Base-by-base conservation (phyloP, 2,113 vertebrate species). In the Poecile atricapillus region DNA sequence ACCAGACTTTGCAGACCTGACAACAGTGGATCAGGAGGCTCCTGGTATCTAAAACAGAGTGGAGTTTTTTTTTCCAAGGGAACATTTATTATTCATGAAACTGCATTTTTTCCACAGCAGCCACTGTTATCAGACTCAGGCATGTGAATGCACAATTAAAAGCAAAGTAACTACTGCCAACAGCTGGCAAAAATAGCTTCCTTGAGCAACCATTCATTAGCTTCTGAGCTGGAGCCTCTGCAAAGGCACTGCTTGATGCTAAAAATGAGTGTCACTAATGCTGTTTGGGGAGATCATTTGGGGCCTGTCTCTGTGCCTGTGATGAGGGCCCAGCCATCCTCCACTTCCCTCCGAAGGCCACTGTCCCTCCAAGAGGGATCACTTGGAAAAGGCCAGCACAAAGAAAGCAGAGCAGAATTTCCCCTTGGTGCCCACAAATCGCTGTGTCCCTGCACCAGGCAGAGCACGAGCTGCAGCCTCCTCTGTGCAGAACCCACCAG, bases 101-200 rank as follows among this genome's bases (percentile, higher is more conserved):
- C 59, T n/a, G 47, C 55, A 22, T 86, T 90, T 92, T 39, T 87
- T 58, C 84, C 59, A 50, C 47, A 82, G 70, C 63, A 87, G 81
- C 68, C 63, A 22, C 56, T 81, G 79, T 80, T 94, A 87, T 80
- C 85, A 77, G 59, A 88, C 87, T 49, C 47, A 44, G 68, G 64
- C 64, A 87, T 44, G 62, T 68, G 80, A 90, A 89, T 3, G 16
- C 86, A 94, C 62, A 76, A 89, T 82, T 92, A 89, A 92, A 93
- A 58, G 46, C 76, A 92, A 90, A 93, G 58, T 81, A 96, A 89
- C 83, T 93, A 44, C 41, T 93, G 83, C 71, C 76, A 92, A 90
- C 64, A 89, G 60, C 68, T 96, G 85, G 90, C 60, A 94, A 83
- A 89, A 93, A 85, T 69, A 75, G 23, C 52, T 81, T 92, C 49